Evolutionary conservation across 2,797 vertebrate genomes (phyloP).

Genomic region (Anguilla megastoma): DNA sequence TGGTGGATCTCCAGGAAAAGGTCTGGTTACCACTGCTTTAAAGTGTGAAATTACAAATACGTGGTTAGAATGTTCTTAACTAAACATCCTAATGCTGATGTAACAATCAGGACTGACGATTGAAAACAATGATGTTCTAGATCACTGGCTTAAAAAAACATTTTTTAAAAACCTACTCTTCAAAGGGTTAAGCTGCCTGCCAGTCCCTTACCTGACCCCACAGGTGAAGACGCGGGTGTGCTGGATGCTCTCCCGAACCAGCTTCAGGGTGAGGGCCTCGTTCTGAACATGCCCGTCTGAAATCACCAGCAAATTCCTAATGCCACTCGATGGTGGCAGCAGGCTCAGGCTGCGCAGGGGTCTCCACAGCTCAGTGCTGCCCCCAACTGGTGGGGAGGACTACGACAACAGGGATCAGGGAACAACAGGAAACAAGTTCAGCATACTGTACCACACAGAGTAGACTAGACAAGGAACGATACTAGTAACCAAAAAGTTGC

Average conservation of each 20-base stretch:
- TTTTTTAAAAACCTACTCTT: too few relatives aligned
- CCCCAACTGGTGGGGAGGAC: slow-evolving; percentile 70
- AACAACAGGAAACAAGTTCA: not conserved
- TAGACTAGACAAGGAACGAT: not conserved
- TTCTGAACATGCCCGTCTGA: slow-evolving; percentile 87
- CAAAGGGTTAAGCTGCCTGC: too few relatives aligned
- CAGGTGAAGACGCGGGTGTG: slow-evolving; percentile 84
- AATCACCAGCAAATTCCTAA: slow-evolving; percentile 80
- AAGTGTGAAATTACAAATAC: too few relatives aligned
- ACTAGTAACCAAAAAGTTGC: not conserved
- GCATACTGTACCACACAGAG: not conserved
- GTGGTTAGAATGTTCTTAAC: too few relatives aligned
- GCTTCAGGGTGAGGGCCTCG: slow-evolving; percentile 69
- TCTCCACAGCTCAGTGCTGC: slow-evolving; percentile 86
- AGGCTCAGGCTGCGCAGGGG: slow-evolving; percentile 74
- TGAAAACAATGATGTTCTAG: too few relatives aligned
- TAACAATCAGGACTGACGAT: too few relatives aligned
- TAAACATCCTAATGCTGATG: too few relatives aligned
- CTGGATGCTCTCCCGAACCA: slow-evolving; percentile 65
- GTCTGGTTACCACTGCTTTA: too few relatives aligned
- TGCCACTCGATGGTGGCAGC: slow-evolving; percentile 71
- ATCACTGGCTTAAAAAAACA: too few relatives aligned
- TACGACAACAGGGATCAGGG: slow-evolving; percentile 46
- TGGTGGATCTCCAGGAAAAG: too few relatives aligned
- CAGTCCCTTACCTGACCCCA: slow-evolving; percentile 75